Conservation (phyloP, 2,888 invertebrate genomes). For the Ommatoiulus sabulosus region DNA sequence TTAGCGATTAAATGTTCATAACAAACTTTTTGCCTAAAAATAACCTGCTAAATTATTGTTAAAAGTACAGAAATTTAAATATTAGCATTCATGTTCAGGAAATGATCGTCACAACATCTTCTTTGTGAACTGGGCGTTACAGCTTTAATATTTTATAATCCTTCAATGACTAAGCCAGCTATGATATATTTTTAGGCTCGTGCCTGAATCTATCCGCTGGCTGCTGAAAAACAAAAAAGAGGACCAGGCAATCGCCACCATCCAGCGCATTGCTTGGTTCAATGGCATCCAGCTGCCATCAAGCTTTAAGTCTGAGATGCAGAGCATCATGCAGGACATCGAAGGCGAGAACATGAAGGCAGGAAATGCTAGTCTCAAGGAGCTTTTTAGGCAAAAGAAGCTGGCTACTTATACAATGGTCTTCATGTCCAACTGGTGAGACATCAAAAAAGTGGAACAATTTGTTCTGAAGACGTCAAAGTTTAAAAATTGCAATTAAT, state of each 20-base stretch:
- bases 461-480: too few relatives aligned
- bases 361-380: slow-evolving; percentile 55
- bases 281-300: slow-evolving; percentile 55
- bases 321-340: slow-evolving; percentile 56
- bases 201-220: slow-evolving; percentile 60
- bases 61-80: too few relatives aligned
- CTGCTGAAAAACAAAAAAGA: slow-evolving; percentile 57
- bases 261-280: slow-evolving; percentile 53
- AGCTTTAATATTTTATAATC: too few relatives aligned
- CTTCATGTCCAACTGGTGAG: slow-evolving; percentile 57
- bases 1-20: too few relatives aligned
- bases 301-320: slow-evolving; percentile 53
- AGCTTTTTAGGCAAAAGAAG: slow-evolving; percentile 54
- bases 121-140: too few relatives aligned
- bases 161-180: too few relatives aligned
- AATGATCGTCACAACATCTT: too few relatives aligned
- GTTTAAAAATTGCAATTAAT: too few relatives aligned
- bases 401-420: slow-evolving; percentile 55
- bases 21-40: too few relatives aligned
- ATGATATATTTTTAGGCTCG: slow-evolving; percentile 54
- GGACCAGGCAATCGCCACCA: slow-evolving; percentile 55
- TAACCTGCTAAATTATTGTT: too few relatives aligned
- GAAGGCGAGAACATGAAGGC: slow-evolving; percentile 54
- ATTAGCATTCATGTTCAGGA: too few relatives aligned
- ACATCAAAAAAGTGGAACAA: background rate